These are phyloP conservation scores for Siniperca scherzeri DNA, from an alignment of 2,797 vertebrate genomes.

Conservation along the genomic window DNA sequence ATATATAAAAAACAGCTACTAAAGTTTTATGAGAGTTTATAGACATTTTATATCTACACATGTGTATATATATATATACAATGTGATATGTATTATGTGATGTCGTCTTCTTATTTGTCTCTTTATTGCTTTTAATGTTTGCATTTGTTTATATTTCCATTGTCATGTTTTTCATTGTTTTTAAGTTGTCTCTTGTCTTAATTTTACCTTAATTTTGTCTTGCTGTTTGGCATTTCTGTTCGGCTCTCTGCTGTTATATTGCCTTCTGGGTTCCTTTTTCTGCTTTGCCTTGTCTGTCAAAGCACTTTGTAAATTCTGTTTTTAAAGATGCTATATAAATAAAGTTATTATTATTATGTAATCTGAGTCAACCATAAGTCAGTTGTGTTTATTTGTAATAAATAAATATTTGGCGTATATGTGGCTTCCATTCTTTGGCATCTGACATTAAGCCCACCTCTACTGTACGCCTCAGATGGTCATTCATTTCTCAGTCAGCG, in stretches of 20 bases:
- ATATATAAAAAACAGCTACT: neutral
- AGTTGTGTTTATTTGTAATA: neutral
- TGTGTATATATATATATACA: neutral
- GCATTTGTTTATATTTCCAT: too few relatives aligned
- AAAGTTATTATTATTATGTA: neutral
- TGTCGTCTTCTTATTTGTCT: too few relatives aligned
- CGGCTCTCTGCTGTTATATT: too few relatives aligned
- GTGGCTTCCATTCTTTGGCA: conserved; percentile 13
- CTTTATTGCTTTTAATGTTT: too few relatives aligned
- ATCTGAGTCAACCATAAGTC: neutral
- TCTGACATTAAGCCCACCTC: conserved; percentile 38
- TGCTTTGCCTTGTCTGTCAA: too few relatives aligned
- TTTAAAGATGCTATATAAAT: too few relatives aligned
- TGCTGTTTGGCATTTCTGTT: too few relatives aligned
- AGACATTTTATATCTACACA: neutral
- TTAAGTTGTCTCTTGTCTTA: too few relatives aligned
- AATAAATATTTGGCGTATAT: neutral
- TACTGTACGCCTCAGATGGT: conserved; percentile 27
- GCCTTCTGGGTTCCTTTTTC: too few relatives aligned
- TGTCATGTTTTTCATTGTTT: too few relatives aligned
- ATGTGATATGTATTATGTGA: neutral
- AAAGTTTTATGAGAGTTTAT: conserved; percentile 1
- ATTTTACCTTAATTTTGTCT: too few relatives aligned
- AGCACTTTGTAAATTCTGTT: too few relatives aligned
- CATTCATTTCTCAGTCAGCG: conserved; percentile 49